Percentiles rank a stretch among this genome's conserved stretches.
phyloP scores from a whole-genome alignment of 2,113 vertebrate genomes.

The Psophia crepitans region DNA sequence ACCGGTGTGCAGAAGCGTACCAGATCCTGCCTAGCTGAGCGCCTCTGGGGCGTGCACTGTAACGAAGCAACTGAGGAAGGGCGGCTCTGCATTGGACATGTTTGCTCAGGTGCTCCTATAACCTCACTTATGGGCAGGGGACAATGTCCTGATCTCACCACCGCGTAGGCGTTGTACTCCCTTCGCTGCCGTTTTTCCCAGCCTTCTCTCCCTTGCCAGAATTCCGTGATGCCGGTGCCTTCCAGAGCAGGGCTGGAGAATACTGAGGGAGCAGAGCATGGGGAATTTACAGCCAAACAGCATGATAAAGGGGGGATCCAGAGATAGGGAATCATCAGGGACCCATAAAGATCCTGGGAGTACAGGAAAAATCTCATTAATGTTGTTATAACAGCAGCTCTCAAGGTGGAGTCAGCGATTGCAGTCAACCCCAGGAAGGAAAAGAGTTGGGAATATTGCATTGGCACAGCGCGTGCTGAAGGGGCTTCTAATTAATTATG shows the following conservation, averaged over 20 bases:
- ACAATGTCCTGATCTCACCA: neutral
- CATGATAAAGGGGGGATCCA: neutral
- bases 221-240: neutral
- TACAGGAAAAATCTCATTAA: neutral
- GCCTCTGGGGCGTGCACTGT: constrained; percentile 73
- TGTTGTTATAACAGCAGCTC: neutral
- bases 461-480: neutral
- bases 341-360: neutral
- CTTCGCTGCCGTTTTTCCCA: neutral
- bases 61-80: constrained; percentile 82
- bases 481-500: neutral
- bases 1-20: constrained; percentile 83
- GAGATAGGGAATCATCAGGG: neutral
- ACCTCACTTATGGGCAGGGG: neutral
- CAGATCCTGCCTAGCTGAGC: constrained; percentile 81
- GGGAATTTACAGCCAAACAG: neutral
- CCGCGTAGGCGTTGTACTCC: fast-evolving
- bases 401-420: neutral
- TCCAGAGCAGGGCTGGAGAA: neutral
- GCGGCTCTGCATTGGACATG: constrained; percentile 79
- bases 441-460: neutral
- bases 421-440: neutral
- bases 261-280: neutral
- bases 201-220: neutral
- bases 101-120: constrained; percentile 75